Evolutionary conservation across 2,797 vertebrate genomes (phyloP).

Genomic region (Dallia pectoralis): DNA sequence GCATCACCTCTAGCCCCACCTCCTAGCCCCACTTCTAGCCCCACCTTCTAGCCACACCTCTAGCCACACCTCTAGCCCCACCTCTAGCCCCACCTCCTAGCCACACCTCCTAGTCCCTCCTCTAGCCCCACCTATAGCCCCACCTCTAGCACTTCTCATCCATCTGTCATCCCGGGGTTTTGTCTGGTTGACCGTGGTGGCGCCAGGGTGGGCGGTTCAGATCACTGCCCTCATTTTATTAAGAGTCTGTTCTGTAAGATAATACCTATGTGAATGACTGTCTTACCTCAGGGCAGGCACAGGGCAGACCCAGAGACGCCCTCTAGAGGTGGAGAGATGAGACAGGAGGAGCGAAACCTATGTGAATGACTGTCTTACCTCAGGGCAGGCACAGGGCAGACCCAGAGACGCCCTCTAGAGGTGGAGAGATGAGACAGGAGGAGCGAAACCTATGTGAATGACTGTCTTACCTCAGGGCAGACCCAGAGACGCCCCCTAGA

Average conservation of each 20-base stretch:
- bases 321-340: slow-evolving; percentile 20
- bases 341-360: slow-evolving; percentile 48
- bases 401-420: slow-evolving; percentile 16
- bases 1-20: too few relatives aligned
- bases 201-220: slow-evolving; percentile 58
- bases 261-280: slow-evolving; percentile 76
- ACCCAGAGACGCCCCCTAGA: slow-evolving; percentile 16
- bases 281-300: slow-evolving; percentile 25
- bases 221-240: slow-evolving; percentile 66
- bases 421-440: slow-evolving; percentile 5
- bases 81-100: too few relatives aligned
- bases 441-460: slow-evolving; percentile 69
- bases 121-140: neutral
- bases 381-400: neutral
- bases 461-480: slow-evolving; percentile 38
- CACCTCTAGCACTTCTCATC: neutral
- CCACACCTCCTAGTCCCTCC: too few relatives aligned
- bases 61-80: too few relatives aligned
- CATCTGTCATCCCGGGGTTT: too few relatives aligned
- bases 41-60: too few relatives aligned
- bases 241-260: slow-evolving; percentile 69
- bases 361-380: slow-evolving; percentile 66
- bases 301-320: slow-evolving; percentile 7
- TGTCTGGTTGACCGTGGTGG: neutral
- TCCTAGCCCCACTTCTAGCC: too few relatives aligned